Evolutionary conservation across 2,797 vertebrate genomes (phyloP).

Genomic region (Cyclopterus lumpus): DNA sequence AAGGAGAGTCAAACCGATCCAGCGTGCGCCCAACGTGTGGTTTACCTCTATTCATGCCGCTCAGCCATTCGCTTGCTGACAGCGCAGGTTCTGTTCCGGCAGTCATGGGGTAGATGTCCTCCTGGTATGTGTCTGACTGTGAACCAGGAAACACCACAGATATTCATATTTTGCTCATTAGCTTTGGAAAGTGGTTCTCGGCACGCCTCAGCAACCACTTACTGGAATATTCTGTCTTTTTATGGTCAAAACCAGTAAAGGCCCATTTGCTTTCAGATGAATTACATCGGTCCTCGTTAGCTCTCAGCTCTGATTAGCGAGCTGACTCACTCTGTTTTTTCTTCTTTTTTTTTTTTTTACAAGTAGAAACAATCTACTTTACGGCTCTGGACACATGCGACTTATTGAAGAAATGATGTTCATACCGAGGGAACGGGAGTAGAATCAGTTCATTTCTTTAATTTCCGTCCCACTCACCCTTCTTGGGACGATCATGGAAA

Average conservation of each 20-base stretch:
- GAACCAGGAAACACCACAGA: slow-evolving; percentile 44
- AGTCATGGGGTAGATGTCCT: slow-evolving; percentile 99
- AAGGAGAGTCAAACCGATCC: background rate
- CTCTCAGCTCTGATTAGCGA: background rate
- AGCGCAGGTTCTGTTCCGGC: slow-evolving; percentile 93
- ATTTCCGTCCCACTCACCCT: slow-evolving; percentile 86
- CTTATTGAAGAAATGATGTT: background rate
- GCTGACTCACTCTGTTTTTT: background rate
- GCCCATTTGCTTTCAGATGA: background rate
- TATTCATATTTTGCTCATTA: slow-evolving; percentile 7
- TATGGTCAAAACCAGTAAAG: background rate
- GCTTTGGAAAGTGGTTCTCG: too few species aligned
- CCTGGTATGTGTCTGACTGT: slow-evolving; percentile 98
- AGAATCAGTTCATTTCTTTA: background rate
- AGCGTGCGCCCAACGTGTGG: background rate
- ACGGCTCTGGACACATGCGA: background rate
- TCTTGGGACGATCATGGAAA: slow-evolving; percentile 98
- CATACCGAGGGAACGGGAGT: slow-evolving; percentile 1
- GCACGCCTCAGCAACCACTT: background rate
- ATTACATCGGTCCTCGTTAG: slow-evolving; percentile 2
- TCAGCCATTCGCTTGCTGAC: slow-evolving; percentile 93
- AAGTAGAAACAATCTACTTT: background rate
- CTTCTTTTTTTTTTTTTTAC: too few species aligned
- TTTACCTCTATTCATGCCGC: slow-evolving; percentile 93
- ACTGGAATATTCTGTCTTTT: background rate